These are phyloP conservation scores for Dryoscopus gambensis DNA, from an alignment of 2,113 vertebrate genomes.

Conservation along the genomic window DNA sequence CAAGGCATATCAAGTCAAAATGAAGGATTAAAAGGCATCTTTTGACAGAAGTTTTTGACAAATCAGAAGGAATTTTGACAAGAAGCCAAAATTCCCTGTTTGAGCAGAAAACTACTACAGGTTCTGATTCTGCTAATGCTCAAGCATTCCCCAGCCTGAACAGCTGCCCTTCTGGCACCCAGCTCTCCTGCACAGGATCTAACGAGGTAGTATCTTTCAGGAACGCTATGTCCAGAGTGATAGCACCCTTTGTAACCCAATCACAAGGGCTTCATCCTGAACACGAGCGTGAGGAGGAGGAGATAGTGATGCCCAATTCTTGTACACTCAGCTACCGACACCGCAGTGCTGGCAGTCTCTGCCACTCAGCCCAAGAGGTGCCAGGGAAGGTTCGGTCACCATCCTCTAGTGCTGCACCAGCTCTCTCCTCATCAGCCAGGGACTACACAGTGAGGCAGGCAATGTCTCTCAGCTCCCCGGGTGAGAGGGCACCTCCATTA, in stretches of 20 bases:
- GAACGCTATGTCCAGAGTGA: background rate
- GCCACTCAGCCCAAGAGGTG: background rate
- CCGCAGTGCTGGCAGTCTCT: background rate
- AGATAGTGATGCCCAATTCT: background rate
- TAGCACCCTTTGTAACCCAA: background rate
- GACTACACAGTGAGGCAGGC: background rate
- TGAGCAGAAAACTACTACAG: background rate
- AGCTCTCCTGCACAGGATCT: background rate
- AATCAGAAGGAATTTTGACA: background rate
- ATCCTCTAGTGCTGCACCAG: background rate
- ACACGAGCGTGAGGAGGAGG: background rate
- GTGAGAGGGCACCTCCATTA: background rate
- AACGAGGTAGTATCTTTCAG: background rate
- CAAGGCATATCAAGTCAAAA: background rate
- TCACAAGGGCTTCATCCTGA: background rate
- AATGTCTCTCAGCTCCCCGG: background rate
- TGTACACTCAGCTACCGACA: rapidly evolving
- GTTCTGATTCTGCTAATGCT: background rate
- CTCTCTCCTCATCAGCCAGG: background rate
- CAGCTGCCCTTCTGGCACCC: background rate
- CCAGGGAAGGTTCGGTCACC: background rate
- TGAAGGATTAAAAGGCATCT: background rate
- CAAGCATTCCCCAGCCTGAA: background rate
- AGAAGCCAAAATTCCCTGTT: background rate
- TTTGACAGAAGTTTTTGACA: background rate